Percentiles rank a stretch among this genome's conserved stretches.
These are phyloP conservation scores for Neoscelio sp. DNA, from an alignment of 2,888 invertebrate genomes.

Conservation along the genomic window DNA sequence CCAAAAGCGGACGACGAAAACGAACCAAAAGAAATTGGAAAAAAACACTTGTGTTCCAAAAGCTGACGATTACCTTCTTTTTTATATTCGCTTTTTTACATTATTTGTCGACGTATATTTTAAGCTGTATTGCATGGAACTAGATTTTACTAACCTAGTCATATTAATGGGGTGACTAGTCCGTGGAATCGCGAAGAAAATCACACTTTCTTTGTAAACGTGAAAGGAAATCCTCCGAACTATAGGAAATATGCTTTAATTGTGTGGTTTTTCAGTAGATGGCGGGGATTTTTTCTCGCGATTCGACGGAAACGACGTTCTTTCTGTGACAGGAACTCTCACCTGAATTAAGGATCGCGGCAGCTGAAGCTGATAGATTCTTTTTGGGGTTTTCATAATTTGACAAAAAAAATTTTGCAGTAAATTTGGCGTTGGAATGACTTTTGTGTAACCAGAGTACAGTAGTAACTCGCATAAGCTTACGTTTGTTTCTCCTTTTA, in stretches of 20 bases:
- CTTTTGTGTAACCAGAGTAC: too few relatives aligned
- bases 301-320: conserved; percentile 33
- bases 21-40: too few relatives aligned
- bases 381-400: too few relatives aligned
- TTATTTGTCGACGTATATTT: conserved; percentile 71
- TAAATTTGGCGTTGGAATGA: too few relatives aligned
- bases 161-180: conserved; percentile 74
- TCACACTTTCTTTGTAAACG: background rate
- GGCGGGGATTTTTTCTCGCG: background rate
- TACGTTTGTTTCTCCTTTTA: too few relatives aligned
- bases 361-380: conserved; percentile 42
- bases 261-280: too few relatives aligned
- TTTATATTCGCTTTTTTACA: conserved; percentile 74
- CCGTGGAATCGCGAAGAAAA: conserved; percentile 46
- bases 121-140: conserved; percentile 73
- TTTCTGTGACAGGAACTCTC: conserved; percentile 58
- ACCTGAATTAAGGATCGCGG: conserved; percentile 46
- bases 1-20: conserved; percentile 77
- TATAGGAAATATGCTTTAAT: too few relatives aligned
- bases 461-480: too few relatives aligned
- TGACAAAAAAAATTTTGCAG: too few relatives aligned
- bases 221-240: too few relatives aligned
- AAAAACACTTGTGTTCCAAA: conserved; percentile 45
- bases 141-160: conserved; percentile 79
- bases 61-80: conserved; percentile 68